A percentile compares a stretch with the other conserved stretches of the same genome.
phyloP scores from a whole-genome alignment of 1,140 invertebrate genomes.

The Conus ventricosus region DNA sequence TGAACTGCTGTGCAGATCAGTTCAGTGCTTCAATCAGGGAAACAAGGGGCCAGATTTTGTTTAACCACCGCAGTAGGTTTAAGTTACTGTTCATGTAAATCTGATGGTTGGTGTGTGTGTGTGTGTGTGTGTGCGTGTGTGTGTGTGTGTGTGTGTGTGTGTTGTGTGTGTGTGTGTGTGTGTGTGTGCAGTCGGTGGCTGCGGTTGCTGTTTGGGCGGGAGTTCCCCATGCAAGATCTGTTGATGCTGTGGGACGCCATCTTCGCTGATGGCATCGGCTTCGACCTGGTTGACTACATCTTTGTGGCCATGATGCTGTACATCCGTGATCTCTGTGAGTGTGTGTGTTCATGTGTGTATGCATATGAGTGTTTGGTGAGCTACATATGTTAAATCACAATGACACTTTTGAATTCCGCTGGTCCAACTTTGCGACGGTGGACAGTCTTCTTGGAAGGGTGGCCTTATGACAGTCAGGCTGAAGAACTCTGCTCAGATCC shows the following conservation, averaged over 20 bases:
- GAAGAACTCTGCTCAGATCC: no score
- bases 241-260: conserved; percentile 87
- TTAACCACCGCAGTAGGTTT: no score
- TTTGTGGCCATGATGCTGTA: conserved; percentile 86
- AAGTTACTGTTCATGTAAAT: no score
- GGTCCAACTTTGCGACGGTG: not conserved
- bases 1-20: no score
- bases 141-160: conserved; percentile 41
- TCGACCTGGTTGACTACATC: conserved; percentile 85
- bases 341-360: conserved; percentile 82
- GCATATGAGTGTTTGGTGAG: no score
- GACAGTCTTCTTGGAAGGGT: not conserved
- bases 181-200: conserved; percentile 83
- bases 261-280: conserved; percentile 83
- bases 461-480: not conserved
- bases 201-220: conserved; percentile 85
- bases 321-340: conserved; percentile 82
- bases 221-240: conserved; percentile 85
- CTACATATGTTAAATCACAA: not conserved
- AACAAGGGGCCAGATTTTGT: no score
- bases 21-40: no score
- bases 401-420: not conserved
- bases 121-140: conserved; percentile 41
- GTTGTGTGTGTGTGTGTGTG: no score
- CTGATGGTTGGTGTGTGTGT: no score